These are phyloP conservation scores for Halcyon senegalensis DNA, from an alignment of 2,113 vertebrate genomes.

Conservation along the genomic window DNA sequence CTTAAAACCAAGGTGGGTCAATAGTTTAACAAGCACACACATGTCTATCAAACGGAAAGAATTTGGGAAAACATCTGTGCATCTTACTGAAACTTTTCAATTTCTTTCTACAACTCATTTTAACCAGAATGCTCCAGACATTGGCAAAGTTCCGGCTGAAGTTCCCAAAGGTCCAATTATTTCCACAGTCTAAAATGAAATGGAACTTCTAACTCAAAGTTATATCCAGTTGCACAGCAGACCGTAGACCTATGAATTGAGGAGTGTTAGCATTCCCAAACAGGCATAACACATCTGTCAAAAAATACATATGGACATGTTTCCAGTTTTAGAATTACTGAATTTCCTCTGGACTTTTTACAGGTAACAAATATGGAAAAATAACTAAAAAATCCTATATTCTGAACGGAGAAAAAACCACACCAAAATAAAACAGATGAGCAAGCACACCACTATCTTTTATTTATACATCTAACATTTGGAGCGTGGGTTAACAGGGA, in stretches of 20 bases:
- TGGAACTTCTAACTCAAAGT: neutral
- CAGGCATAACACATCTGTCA: neutral
- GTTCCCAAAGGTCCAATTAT: neutral
- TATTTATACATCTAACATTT: constrained; percentile 45
- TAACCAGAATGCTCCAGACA: neutral
- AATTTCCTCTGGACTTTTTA: neutral
- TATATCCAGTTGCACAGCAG: neutral
- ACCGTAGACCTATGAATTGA: neutral
- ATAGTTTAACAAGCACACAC: neutral
- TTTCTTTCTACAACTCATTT: neutral
- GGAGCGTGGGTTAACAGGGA: constrained; percentile 32
- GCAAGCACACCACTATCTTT: neutral
- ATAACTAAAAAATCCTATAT: neutral
- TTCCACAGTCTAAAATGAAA: neutral
- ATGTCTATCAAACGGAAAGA: neutral
- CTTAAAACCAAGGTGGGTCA: neutral
- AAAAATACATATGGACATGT: neutral
- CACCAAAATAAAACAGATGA: constrained; percentile 18
- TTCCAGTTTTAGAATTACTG: neutral
- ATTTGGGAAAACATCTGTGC: neutral
- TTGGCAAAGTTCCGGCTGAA: neutral
- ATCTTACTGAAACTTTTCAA: neutral
- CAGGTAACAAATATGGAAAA: neutral
- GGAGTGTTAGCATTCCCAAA: neutral
- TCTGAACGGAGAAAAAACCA: neutral